phyloP scores from a whole-genome alignment of 2,113 vertebrate genomes.

The Proteles cristata region DNA sequence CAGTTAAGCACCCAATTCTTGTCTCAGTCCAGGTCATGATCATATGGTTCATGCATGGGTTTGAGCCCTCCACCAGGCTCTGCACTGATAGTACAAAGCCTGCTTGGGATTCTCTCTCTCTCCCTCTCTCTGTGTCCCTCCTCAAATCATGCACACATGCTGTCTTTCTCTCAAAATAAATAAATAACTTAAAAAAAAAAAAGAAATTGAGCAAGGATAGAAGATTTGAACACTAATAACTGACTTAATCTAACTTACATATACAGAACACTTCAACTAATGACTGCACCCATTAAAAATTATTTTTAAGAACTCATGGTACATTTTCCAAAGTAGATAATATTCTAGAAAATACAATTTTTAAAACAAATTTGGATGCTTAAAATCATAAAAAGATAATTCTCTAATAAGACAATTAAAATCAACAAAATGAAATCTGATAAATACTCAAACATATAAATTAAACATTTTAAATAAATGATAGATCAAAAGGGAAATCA shows the following conservation, averaged over 20 bases:
- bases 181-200: no score
- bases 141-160: no score
- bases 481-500: not conserved
- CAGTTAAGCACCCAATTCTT: no score
- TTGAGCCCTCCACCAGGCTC: no score
- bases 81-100: no score
- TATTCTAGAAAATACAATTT: not conserved
- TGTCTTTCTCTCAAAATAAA: no score
- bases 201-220: not conserved
- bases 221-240: not conserved
- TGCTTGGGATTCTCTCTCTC: no score
- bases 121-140: no score
- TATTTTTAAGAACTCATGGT: not conserved
- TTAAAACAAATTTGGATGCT: not conserved
- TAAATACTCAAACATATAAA: not conserved
- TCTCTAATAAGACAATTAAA: not conserved
- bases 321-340: not conserved
- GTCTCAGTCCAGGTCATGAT: no score
- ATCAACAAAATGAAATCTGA: not conserved
- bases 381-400: not conserved
- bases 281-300: not conserved
- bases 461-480: not conserved
- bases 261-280: not conserved
- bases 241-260: not conserved
- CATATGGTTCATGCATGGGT: no score